Percentiles rank a stretch among this genome's conserved stretches.
Conservation (phyloP, 2,888 invertebrate genomes). For the Acholoe squamosa region DNA sequence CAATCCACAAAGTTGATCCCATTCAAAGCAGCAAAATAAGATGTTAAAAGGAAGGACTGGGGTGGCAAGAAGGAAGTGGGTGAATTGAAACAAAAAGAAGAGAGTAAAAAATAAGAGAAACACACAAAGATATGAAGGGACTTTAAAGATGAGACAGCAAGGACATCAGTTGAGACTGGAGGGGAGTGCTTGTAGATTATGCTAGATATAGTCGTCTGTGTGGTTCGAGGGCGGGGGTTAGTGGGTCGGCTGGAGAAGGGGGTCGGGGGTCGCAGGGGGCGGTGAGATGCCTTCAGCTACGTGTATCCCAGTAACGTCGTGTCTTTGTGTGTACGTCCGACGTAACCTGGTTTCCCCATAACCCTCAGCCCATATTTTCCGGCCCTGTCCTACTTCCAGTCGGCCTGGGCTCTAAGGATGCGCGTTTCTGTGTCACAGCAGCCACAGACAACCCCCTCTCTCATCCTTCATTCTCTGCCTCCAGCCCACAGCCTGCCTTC, state of each 20-base stretch:
- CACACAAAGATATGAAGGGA: no score
- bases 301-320: conserved; percentile 24
- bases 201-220: neutral
- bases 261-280: neutral
- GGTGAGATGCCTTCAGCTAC: conserved; percentile 51
- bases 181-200: neutral
- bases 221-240: neutral
- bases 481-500: neutral
- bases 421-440: conserved; percentile 16
- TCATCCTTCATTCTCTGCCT: neutral
- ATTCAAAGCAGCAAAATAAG: no score
- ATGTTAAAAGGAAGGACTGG: no score
- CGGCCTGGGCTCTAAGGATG: neutral
- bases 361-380: conserved; percentile 42
- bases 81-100: no score
- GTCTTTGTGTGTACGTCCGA: conserved; percentile 44
- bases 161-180: no score
- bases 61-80: no score
- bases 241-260: neutral
- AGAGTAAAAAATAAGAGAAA: no score
- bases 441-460: neutral
- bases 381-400: conserved; percentile 23
- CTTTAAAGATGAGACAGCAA: no score
- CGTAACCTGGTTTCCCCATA: conserved; percentile 10
- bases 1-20: no score